Evolutionary conservation across 1,140 invertebrate genomes (phyloP).

Genomic region (Diabrotica undecimpunctata): DNA sequence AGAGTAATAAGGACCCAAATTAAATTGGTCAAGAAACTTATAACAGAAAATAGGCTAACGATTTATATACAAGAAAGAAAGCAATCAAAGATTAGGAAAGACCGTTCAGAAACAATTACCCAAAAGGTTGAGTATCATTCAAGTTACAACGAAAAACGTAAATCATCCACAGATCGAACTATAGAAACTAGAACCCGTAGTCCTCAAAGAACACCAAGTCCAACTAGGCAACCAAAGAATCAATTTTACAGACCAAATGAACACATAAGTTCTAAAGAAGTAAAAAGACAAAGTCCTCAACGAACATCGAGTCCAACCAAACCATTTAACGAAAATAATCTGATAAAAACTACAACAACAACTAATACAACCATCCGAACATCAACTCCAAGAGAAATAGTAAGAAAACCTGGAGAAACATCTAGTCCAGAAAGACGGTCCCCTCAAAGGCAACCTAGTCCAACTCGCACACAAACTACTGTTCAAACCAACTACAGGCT

Average conservation of each 20-base stretch:
- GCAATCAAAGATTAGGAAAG: background rate
- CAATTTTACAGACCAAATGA: too few relatives aligned
- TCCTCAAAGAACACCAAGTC: conserved; percentile 19
- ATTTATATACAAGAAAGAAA: conserved; percentile 24
- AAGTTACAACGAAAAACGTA: conserved; percentile 3
- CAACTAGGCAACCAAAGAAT: conserved; percentile 17
- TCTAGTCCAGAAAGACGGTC: conserved; percentile 14
- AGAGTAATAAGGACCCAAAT: conserved; percentile 72
- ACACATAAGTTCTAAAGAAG: too few relatives aligned
- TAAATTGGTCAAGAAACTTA: conserved; percentile 60
- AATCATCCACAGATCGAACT: conserved; percentile 11
- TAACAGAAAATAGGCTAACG: conserved; percentile 48
- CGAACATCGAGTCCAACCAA: conserved; percentile 8
- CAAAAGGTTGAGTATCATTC: background rate
- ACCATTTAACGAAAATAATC: background rate
- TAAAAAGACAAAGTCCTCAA: conserved; percentile 9
- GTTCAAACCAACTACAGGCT: background rate
- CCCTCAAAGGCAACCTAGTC: background rate
- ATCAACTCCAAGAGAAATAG: background rate
- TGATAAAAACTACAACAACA: background rate
- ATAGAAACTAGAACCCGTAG: conserved; percentile 20
- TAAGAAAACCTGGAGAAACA: background rate
- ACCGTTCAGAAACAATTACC: conserved; percentile 16
- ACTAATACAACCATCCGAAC: background rate
- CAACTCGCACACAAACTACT: background rate